Percentiles rank a stretch among this genome's conserved stretches.
These are phyloP conservation scores for Lymantria monacha DNA, from an alignment of 2,888 invertebrate species.

Conservation along the genomic window DNA sequence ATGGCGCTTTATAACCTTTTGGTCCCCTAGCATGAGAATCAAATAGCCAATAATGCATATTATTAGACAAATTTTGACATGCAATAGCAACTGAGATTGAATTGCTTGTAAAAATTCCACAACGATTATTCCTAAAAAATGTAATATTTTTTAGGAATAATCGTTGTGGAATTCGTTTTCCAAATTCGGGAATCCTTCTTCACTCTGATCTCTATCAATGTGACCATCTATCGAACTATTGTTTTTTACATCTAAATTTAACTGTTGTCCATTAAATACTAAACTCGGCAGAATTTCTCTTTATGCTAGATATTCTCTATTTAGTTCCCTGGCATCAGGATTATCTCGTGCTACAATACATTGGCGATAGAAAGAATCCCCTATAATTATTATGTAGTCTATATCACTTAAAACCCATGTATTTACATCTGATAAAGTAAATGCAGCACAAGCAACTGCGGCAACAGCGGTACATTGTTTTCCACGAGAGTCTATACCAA, in stretches of 20 bases:
- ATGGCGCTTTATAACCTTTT: not conserved
- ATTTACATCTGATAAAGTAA: constrained; percentile 4
- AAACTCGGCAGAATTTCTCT: constrained; percentile 6
- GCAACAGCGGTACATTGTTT: constrained; percentile 24
- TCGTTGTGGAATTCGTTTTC: not conserved
- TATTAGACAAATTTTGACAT: not conserved
- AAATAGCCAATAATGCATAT: not conserved
- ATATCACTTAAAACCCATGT: constrained; percentile 10
- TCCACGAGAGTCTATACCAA: constrained; percentile 15
- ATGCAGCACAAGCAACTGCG: constrained; percentile 18
- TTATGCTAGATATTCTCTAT: constrained; percentile 8
- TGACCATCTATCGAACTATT: not conserved
- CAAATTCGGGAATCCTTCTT: not conserved
- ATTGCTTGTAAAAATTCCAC: not conserved
- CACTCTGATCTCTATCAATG: not conserved
- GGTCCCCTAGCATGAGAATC: not conserved
- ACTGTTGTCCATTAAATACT: constrained; percentile 7
- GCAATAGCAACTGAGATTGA: not conserved
- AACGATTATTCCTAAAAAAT: not conserved
- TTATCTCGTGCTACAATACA: constrained; percentile 6
- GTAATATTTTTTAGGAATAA: not conserved
- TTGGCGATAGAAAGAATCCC: constrained; percentile 8
- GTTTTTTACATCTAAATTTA: not conserved
- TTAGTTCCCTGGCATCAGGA: constrained; percentile 5
- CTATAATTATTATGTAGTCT: constrained; percentile 10